Percentiles rank a stretch among this genome's conserved stretches.
Conservation (phyloP, 2,797 vertebrate species). For the Knipowitschia caucasica region DNA sequence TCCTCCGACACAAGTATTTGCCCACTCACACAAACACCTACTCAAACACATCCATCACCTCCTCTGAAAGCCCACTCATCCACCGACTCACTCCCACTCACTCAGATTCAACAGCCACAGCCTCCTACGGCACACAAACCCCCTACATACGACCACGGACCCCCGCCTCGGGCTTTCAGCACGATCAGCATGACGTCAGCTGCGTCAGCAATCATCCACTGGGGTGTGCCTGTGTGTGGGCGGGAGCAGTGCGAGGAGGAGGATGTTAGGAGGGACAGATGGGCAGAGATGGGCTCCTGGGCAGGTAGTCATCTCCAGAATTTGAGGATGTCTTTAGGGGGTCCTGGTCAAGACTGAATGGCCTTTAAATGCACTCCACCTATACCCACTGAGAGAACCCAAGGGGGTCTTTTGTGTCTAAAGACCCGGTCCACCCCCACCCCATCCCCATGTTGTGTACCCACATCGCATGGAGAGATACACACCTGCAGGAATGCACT, state of each 20-base stretch:
- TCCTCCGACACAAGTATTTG: slow-evolving; percentile 39
- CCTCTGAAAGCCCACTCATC: slow-evolving; percentile 51
- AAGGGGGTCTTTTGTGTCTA: slow-evolving; percentile 69
- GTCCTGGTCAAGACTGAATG: slow-evolving; percentile 59
- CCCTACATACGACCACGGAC: slow-evolving; percentile 31
- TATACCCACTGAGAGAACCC: slow-evolving; percentile 50
- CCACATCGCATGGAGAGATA: slow-evolving; percentile 57
- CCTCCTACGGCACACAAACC: slow-evolving; percentile 38
- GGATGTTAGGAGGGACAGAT: slow-evolving; percentile 67
- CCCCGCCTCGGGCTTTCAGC: slow-evolving; percentile 47
- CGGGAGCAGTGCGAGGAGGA: slow-evolving; percentile 22
- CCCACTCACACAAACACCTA: slow-evolving; percentile 45
- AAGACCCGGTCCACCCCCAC: slow-evolving; percentile 41
- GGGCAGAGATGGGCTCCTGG: slow-evolving; percentile 70
- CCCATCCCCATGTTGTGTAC: slow-evolving; percentile 60
- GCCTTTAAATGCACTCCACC: slow-evolving; percentile 58
- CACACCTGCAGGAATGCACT: slow-evolving; percentile 72
- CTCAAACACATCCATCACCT: slow-evolving; percentile 53
- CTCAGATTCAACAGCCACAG: slow-evolving; percentile 33
- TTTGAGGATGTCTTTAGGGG: slow-evolving; percentile 61
- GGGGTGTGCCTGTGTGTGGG: slow-evolving; percentile 24
- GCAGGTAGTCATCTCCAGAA: slow-evolving; percentile 80
- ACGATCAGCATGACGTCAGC: slow-evolving; percentile 57
- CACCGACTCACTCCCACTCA: slow-evolving; percentile 44
- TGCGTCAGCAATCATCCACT: slow-evolving; percentile 55